Evolutionary conservation across 2,888 invertebrate genomes (phyloP), one percentile per base, ranked within the genome.

Genomic region (Drosophila mimica): DNA sequence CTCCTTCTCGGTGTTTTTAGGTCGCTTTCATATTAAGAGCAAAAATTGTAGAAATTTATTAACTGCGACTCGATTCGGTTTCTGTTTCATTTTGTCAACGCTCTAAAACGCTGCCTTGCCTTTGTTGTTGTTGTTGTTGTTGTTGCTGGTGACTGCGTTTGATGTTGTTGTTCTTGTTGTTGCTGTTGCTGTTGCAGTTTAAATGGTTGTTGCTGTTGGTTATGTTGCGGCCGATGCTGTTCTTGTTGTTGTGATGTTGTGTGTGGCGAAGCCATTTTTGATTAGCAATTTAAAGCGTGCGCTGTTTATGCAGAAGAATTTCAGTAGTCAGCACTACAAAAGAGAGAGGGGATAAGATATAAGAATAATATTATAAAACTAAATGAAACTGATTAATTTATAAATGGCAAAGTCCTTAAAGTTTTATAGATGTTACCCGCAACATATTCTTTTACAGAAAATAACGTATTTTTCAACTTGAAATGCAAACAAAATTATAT

Each of bases 71-170:
- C 67, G 78, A 81, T 73, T 75, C 62, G 54, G 70, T 73, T 81
- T 83, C 58, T 74, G 77, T 74, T 81, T 87, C 88, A 87, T 83
- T 73, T 89, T 74, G 46, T 13, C 48, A 89, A 60, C 68, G 68
- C 70, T 71, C 78, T 61, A 46, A 59, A 75, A 66, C 67, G 88
- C 64, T 81, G 72, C 48, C 65, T 67, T 40, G 61, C 60, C 48
- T 65, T 74, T 75, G 62, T 63, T 68, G 66, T 51, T 66, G 57
- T 36, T 68, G 65, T 40, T 65, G 51, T 43, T 73, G 51, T 15
- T 46, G 48, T 28, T 34, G 40, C 28, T 59, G 56, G 11, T 58
- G 64, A 40, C 49, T 53, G 63, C 38, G 53, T 20, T 62, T 61
- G 68, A 43, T 66, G 56, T 38, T 63, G 65, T 28, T 68, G 53